phyloP scores from a whole-genome alignment of 1,140 invertebrate species.

The Polypedilum vanderplanki region DNA sequence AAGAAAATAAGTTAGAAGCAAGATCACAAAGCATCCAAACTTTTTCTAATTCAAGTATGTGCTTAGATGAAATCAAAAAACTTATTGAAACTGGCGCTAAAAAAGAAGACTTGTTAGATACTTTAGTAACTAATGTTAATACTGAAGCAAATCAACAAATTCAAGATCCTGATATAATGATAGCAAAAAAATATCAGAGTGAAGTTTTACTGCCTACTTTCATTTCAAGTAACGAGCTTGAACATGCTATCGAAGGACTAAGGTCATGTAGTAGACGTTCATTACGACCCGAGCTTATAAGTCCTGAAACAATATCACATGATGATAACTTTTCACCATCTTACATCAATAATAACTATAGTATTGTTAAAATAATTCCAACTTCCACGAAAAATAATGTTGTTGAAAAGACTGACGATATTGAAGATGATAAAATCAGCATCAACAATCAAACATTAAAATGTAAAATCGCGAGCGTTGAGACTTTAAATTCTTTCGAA shows the following conservation, averaged over 20 bases:
- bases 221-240: conserved; percentile 38
- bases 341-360: conserved; percentile 33
- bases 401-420: conserved; percentile 38
- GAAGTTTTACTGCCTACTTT: conserved; percentile 42
- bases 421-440: conserved; percentile 32
- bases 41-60: conserved; percentile 43
- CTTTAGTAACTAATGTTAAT: conserved; percentile 50
- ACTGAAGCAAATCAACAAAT: conserved; percentile 44
- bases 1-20: conserved; percentile 48
- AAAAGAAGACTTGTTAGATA: conserved; percentile 58
- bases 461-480: conserved; percentile 37
- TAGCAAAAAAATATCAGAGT: conserved; percentile 41
- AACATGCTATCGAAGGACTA: conserved; percentile 37
- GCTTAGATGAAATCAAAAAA: conserved; percentile 57
- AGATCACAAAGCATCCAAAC: conserved; percentile 43
- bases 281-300: conserved; percentile 35
- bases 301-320: conserved; percentile 38
- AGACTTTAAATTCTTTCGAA: conserved; percentile 41
- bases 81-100: conserved; percentile 57
- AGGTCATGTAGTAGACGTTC: conserved; percentile 40
- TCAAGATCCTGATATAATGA: conserved; percentile 37
- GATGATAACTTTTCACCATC: conserved; percentile 33
- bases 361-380: not conserved
- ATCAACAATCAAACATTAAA: conserved; percentile 34
- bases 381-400: not conserved